Evolutionary conservation across 2,113 vertebrate species (phyloP).

Genomic region (Charina bottae): DNA sequence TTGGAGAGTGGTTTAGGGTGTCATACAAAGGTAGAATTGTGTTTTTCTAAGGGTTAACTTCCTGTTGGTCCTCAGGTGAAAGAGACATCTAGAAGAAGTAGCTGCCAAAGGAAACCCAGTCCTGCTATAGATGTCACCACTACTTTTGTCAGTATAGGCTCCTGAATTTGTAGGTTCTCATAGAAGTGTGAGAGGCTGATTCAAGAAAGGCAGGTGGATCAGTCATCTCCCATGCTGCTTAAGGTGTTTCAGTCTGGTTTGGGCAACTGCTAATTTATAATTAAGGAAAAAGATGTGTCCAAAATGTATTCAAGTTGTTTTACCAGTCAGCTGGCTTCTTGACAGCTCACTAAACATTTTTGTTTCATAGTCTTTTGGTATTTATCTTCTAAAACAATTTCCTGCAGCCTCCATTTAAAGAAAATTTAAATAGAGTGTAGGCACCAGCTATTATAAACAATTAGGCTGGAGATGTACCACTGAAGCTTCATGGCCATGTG

Average conservation of each 20-base stretch:
- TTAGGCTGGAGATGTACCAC: background rate
- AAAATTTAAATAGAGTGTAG: background rate
- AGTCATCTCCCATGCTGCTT: no score
- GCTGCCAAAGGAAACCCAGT: no score
- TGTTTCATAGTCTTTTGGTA: background rate
- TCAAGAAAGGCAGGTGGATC: no score
- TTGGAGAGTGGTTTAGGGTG: background rate
- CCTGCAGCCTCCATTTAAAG: background rate
- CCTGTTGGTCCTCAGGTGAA: no score
- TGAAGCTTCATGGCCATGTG: background rate
- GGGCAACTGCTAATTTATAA: no score
- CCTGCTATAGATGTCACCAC: no score
- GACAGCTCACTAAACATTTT: background rate
- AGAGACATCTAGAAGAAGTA: no score
- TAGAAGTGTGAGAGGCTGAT: no score
- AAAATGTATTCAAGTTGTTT: background rate
- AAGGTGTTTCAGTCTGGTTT: no score
- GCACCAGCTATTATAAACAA: background rate
- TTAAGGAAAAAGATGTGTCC: no score
- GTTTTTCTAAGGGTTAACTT: background rate
- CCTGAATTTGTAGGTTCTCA: no score
- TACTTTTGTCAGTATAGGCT: no score
- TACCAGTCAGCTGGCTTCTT: background rate
- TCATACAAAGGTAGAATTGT: background rate
- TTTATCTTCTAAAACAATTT: background rate